Base-by-base conservation (phyloP, 2,797 vertebrate genomes). In the Sphenodon punctatus region DNA sequence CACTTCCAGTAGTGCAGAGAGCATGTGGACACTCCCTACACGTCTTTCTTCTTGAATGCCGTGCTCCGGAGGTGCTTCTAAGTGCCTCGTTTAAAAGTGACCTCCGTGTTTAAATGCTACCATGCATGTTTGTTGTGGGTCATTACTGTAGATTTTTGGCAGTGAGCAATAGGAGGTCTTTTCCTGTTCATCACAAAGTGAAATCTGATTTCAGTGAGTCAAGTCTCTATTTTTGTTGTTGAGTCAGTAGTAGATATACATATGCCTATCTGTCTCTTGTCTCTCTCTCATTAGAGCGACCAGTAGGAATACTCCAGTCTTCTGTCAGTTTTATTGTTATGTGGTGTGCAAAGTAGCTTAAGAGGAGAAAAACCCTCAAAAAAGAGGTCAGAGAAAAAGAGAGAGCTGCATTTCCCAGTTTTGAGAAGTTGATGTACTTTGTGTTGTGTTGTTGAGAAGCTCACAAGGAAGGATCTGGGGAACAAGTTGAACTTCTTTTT, bases 211-310 rank as follows among this genome's bases (percentile, higher is more conserved):
- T 81, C 58, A 2, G 4, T 70, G 27, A 4, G 48, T 17, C 2
- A 19, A 30, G 23, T 19, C 55, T 86, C 76, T 86, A 36, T 86
- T 80, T 60, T n/a, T n/a, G n/a, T n/a, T n/a, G n/a, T n/a, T n/a
- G 67, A 61, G 7, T 51, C 39, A 81, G 16, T 22, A 65, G 19
- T 5, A 20, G 23, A 36, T 46, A 16, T 32, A 27, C 53, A 56
- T 46, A 22, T 65, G 3, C n/a, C 70, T 15, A 42, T 5, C 11
- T 58, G 6, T 65, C 10, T 39, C n/a, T 4, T 27, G 20, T 71
- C 0, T 2, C n/a, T 64, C 51, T 4, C 73, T 34, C 16, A 17
- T 7, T 14, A 11, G 17, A 58, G 23, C 9, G 15, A 14, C 30
- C 7, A 19, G 8, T 20, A 42, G 25, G 10, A 15, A 34, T 34